Conservation (phyloP, 2,797 vertebrate genomes). For the Pangasius larnaudii region DNA sequence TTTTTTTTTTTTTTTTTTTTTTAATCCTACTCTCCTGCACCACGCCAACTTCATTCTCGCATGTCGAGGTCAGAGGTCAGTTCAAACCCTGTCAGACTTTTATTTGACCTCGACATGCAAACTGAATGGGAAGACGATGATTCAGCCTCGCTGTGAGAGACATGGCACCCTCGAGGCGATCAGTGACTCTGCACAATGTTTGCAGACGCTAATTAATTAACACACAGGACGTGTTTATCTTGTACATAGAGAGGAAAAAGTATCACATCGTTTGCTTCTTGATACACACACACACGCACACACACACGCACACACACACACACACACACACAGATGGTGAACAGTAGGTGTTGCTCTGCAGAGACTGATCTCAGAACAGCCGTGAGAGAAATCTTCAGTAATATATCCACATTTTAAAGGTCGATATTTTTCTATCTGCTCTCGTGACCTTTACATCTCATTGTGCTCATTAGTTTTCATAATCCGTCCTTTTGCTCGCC, state of each 20-base stretch:
- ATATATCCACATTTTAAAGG: slow-evolving; percentile 76
- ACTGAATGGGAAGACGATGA: neutral
- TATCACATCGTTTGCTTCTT: slow-evolving; percentile 73
- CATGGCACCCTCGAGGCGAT: slow-evolving; percentile 14
- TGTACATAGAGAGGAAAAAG: slow-evolving; percentile 79
- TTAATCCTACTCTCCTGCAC: slow-evolving; percentile 15
- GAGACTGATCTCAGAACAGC: slow-evolving; percentile 49
- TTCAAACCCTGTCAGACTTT: neutral
- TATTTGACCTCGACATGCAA: neutral
- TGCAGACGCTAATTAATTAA: slow-evolving; percentile 49
- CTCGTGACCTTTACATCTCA: slow-evolving; percentile 54
- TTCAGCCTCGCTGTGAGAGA: slow-evolving; percentile 29
- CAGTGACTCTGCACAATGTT: slow-evolving; percentile 30
- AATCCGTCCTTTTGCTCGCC: slow-evolving; percentile 34
- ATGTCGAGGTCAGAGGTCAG: neutral
- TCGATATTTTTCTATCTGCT: slow-evolving; percentile 83
- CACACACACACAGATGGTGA: slow-evolving; percentile 25
- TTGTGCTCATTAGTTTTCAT: slow-evolving; percentile 41
- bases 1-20: slow-evolving; percentile 23
- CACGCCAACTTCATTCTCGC: neutral
- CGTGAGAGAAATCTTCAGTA: slow-evolving; percentile 57
- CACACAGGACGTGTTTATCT: slow-evolving; percentile 77
- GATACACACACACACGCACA: slow-evolving; percentile 71
- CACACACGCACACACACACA: slow-evolving; percentile 61
- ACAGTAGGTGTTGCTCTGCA: slow-evolving; percentile 44